phyloP scores from a whole-genome alignment of 2,888 invertebrate genomes.

The Elegia similella region DNA sequence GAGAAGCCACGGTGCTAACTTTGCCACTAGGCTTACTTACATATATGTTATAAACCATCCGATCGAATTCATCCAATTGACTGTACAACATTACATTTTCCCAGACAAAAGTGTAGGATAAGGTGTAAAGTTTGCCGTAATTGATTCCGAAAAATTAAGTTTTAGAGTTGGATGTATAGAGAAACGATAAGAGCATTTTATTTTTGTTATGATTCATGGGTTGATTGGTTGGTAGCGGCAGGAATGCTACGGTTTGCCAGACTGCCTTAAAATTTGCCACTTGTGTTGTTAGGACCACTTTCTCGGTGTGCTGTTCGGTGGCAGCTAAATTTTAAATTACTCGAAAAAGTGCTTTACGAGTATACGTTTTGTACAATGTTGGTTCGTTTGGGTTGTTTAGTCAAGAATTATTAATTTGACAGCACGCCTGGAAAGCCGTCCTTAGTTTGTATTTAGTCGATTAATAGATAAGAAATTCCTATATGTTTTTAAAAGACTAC shows the following conservation, averaged over 20 bases:
- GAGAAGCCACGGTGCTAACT: conserved; percentile 46
- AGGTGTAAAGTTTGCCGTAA: background rate
- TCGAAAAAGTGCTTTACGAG: background rate
- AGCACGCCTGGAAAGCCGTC: conserved; percentile 19
- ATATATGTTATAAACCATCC: conserved; percentile 22
- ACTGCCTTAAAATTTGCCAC: conserved; percentile 42
- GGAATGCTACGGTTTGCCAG: conserved; percentile 45
- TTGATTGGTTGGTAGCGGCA: conserved; percentile 44
- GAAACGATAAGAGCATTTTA: conserved; percentile 6
- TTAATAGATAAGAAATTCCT: conserved; percentile 17
- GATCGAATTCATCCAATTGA: conserved; percentile 21
- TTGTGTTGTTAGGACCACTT: conserved; percentile 12
- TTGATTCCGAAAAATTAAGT: background rate
- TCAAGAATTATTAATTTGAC: conserved; percentile 17
- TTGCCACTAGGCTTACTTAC: conserved; percentile 42
- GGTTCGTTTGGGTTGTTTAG: background rate
- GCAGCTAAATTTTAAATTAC: conserved; percentile 23
- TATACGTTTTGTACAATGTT: background rate
- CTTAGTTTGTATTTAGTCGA: conserved; percentile 19
- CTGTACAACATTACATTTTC: conserved; percentile 3
- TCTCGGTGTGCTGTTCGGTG: conserved; percentile 9
- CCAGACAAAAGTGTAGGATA: background rate
- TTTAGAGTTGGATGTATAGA: background rate
- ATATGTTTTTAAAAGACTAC: conserved; percentile 17
- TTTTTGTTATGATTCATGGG: conserved; percentile 13